These are phyloP conservation scores for Hozukius guyotensis DNA, from an alignment of 2,797 vertebrate genomes.

Conservation along the genomic window DNA sequence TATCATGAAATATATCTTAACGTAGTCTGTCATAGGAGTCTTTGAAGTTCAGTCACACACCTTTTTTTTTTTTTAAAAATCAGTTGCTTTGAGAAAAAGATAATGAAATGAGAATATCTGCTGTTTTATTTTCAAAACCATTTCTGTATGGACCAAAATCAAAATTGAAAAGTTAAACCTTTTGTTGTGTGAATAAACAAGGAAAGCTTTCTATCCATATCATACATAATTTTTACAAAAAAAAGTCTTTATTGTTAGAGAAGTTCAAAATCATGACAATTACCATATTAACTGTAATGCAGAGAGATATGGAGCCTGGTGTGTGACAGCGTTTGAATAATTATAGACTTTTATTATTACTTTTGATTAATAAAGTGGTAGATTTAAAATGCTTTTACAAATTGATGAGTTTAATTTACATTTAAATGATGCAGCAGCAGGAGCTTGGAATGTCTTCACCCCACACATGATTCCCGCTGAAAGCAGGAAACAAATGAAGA, in stretches of 20 bases:
- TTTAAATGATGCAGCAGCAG: neutral
- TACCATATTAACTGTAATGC: neutral
- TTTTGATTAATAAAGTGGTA: neutral
- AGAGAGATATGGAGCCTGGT: neutral
- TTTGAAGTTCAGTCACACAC: constrained; percentile 49
- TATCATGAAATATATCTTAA: constrained; percentile 22
- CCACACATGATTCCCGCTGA: neutral
- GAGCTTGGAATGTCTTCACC: neutral
- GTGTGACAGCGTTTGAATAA: neutral
- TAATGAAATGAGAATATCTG: neutral
- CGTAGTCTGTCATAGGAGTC: constrained; percentile 4
- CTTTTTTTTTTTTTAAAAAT: constrained; percentile 17
- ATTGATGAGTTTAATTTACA: constrained; percentile 9
- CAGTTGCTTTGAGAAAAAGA: constrained; percentile 13
- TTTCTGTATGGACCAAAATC: neutral
- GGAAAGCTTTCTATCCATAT: neutral
- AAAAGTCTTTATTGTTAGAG: neutral
- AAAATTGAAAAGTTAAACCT: neutral
- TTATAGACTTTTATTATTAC: neutral
- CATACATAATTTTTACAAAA: neutral
- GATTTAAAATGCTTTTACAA: neutral
- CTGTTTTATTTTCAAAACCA: neutral
- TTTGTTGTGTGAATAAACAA: neutral
- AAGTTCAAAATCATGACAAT: neutral
- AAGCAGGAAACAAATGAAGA: neutral